Evolutionary conservation across 37 sponge, comb jelly and placozoan genomes (phyloP).

Genomic region (Corticium candelabrum): DNA sequence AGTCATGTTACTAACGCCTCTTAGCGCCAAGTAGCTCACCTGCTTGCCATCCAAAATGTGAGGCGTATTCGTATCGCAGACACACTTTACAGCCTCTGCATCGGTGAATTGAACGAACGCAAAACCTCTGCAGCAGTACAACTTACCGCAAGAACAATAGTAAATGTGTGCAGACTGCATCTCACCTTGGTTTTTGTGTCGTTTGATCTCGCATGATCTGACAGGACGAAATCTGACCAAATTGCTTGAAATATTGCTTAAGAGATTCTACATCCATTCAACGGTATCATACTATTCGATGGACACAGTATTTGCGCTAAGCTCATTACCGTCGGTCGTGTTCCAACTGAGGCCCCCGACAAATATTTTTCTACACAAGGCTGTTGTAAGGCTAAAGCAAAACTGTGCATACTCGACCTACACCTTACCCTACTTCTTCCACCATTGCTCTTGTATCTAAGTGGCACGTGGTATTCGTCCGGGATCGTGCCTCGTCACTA

Average conservation of each 20-base stretch:
- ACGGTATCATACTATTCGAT: too few species aligned
- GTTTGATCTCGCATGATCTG: not conserved
- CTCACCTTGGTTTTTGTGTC: not conserved
- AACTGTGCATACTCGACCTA: not conserved
- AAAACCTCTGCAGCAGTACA: not conserved
- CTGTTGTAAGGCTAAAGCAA: not conserved
- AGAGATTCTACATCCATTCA: not conserved
- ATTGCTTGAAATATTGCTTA: not conserved
- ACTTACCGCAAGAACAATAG: too few species aligned
- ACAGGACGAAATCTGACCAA: not conserved
- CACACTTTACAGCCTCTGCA: not conserved
- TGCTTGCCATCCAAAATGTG: not conserved
- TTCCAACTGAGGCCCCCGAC: slow-evolving; percentile 6
- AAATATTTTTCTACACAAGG: not conserved
- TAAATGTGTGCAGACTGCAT: too few species aligned
- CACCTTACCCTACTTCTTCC: not conserved
- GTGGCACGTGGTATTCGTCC: too few species aligned
- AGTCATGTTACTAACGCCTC: too few species aligned
- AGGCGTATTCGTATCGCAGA: not conserved
- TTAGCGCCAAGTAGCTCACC: not conserved
- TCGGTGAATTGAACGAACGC: not conserved
- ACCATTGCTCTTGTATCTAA: not conserved
- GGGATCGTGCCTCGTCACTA: too few species aligned
- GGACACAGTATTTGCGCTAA: too few species aligned
- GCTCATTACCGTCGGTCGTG: not conserved